These are phyloP conservation scores for Drosophila limbata DNA, from an alignment of 2,888 invertebrate species.

Conservation along the genomic window DNA sequence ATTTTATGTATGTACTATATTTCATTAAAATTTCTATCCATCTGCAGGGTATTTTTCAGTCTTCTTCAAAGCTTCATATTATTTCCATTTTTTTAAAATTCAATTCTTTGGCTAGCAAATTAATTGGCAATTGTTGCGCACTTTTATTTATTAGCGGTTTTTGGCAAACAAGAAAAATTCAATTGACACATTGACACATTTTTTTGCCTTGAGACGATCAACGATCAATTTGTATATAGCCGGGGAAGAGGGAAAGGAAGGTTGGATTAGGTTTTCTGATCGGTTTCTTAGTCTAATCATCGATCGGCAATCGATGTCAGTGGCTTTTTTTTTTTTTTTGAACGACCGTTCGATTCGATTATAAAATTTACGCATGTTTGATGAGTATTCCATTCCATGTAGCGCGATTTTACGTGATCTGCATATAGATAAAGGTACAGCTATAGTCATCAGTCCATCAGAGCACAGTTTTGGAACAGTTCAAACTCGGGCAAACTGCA, in stretches of 20 bases:
- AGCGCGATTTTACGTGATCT: conserved; percentile 55
- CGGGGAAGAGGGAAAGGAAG: background rate
- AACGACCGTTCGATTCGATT: conserved; percentile 65
- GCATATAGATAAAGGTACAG: conserved; percentile 22
- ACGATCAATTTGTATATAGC: conserved; percentile 2
- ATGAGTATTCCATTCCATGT: conserved; percentile 53
- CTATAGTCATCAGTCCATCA: conserved; percentile 19
- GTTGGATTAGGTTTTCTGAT: conserved; percentile 41
- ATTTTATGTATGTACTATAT: no score
- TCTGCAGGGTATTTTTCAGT: background rate
- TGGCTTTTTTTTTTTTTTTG: conserved; percentile 33
- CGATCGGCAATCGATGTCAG: conserved; percentile 57
- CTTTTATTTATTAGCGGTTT: conserved; percentile 60
- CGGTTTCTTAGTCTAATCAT: conserved; percentile 36
- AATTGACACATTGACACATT: conserved; percentile 81
- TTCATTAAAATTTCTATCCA: background rate
- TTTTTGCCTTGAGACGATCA: conserved; percentile 48
- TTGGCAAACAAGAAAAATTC: conserved; percentile 45
- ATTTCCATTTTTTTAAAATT: background rate
- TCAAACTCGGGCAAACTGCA: conserved; percentile 22
- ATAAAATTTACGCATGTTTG: conserved; percentile 80
- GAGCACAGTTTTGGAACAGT: conserved; percentile 18
- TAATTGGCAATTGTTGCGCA: conserved; percentile 64
- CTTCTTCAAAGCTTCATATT: background rate
- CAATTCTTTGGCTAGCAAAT: conserved; percentile 39